These are phyloP conservation scores for Phyllopteryx taeniolatus DNA, from an alignment of 2,113 vertebrate species.

Conservation along the genomic window DNA sequence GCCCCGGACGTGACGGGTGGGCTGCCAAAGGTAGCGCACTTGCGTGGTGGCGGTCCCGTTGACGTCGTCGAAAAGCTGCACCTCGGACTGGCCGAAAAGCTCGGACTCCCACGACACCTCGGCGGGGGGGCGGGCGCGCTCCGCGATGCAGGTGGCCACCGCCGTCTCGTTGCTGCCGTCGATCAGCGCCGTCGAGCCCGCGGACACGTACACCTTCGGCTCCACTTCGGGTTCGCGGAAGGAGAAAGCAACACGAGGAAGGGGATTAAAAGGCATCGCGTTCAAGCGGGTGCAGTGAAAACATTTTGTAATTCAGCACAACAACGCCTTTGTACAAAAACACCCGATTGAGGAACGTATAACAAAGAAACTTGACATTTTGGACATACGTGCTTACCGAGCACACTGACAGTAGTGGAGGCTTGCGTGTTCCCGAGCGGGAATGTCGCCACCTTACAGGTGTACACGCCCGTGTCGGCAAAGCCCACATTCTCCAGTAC, in stretches of 20 bases:
- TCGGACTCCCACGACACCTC: constrained; percentile 89
- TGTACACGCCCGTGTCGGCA: constrained; percentile 87
- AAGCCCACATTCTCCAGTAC: constrained; percentile 88
- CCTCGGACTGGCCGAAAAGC: constrained; percentile 84
- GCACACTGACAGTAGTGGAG: constrained; percentile 83
- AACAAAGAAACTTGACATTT: background rate
- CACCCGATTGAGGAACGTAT: too few relatives aligned
- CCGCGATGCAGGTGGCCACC: constrained; percentile 90
- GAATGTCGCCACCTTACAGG: constrained; percentile 95
- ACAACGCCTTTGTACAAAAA: too few relatives aligned
- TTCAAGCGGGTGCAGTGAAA: background rate
- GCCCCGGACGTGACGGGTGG: constrained; percentile 86
- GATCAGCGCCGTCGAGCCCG: constrained; percentile 84
- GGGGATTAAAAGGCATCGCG: background rate
- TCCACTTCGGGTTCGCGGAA: constrained; percentile 77
- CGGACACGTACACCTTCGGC: constrained; percentile 87
- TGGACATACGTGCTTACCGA: constrained; percentile 73
- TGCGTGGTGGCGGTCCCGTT: constrained; percentile 90
- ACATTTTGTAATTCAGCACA: background rate
- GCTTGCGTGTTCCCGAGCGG: constrained; percentile 90
- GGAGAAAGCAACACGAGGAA: background rate
- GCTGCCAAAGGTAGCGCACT: constrained; percentile 86
- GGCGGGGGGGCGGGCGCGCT: constrained; percentile 88
- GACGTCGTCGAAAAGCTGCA: constrained; percentile 77
- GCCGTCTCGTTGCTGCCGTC: constrained; percentile 88